Percentiles rank a stretch among this genome's conserved stretches.
These are phyloP conservation scores for Neolamprologus sp. DNA, from an alignment of 2,113 vertebrate genomes.

Conservation along the genomic window DNA sequence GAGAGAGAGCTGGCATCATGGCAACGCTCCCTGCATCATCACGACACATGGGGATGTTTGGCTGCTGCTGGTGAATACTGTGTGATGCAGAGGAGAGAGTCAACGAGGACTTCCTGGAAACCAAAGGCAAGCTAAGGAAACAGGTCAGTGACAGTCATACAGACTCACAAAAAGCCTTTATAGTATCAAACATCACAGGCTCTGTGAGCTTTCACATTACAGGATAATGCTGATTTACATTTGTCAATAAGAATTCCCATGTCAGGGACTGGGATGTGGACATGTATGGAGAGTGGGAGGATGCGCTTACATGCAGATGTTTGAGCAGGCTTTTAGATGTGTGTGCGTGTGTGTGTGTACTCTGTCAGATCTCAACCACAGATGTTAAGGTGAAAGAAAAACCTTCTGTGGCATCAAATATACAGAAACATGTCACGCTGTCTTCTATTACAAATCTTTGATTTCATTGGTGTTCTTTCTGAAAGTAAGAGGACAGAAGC, in stretches of 20 bases:
- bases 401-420: not conserved
- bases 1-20: constrained; percentile 49
- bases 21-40: constrained; percentile 60
- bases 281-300: constrained; percentile 16
- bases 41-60: constrained; percentile 60
- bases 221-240: not conserved
- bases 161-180: not conserved
- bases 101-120: constrained; percentile 73
- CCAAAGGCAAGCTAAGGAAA: constrained; percentile 34
- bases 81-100: constrained; percentile 66
- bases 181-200: not conserved
- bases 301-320: constrained; percentile 16
- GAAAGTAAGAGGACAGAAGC: not conserved
- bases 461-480: not conserved
- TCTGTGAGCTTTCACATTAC: not conserved
- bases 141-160: constrained; percentile 47
- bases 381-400: not conserved
- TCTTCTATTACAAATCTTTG: not conserved
- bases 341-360: not conserved
- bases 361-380: not conserved
- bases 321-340: not conserved
- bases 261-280: not conserved
- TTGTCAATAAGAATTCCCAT: constrained; percentile 32
- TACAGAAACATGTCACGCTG: not conserved
- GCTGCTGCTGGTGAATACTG: constrained; percentile 75